Conservation (phyloP, 2,113 vertebrate genomes). For the Mastomys coucha region DNA sequence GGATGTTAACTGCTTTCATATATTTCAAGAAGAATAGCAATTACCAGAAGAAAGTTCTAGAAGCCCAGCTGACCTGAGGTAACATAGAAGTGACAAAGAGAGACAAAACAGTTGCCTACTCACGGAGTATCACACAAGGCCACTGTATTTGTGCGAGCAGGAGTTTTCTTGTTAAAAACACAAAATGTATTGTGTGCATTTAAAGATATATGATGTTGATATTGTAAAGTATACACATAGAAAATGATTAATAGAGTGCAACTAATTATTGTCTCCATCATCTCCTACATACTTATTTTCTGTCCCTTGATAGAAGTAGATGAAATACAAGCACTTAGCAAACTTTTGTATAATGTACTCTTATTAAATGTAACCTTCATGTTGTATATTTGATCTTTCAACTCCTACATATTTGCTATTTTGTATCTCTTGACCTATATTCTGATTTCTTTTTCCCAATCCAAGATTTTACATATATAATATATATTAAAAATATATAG, state of each 20-base stretch:
- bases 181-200: background rate
- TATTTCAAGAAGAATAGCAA: background rate
- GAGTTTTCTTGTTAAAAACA: background rate
- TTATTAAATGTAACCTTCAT: background rate
- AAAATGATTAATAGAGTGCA: background rate
- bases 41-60: conserved; percentile 4
- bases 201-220: background rate
- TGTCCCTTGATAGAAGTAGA: background rate
- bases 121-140: background rate
- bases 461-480: background rate
- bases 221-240: background rate
- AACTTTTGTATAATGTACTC: background rate
- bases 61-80: background rate
- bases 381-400: background rate
- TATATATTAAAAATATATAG: background rate
- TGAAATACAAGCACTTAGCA: background rate
- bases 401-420: background rate
- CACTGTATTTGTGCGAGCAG: background rate
- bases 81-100: background rate
- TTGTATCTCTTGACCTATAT: background rate
- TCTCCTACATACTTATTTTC: background rate
- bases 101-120: background rate
- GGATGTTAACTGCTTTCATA: background rate
- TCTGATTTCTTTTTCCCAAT: background rate
- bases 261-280: background rate